Evolutionary conservation across 2,888 invertebrate genomes (phyloP), one percentile per base, ranked within the genome.

Genomic region (Acleris laterana): DNA sequence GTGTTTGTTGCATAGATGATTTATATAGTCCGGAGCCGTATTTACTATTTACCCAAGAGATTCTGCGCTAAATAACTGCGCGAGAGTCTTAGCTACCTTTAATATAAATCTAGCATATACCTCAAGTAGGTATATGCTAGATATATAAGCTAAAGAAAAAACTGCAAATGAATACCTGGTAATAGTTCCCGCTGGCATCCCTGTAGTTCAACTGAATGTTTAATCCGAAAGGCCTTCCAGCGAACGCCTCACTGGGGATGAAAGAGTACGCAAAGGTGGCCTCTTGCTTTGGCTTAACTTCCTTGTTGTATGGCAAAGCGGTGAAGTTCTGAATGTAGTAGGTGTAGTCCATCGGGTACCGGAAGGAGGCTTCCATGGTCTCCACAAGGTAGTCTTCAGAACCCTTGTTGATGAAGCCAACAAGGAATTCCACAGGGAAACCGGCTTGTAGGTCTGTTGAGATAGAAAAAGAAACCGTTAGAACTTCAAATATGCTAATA

Each of bases 321-420:
- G 99, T 98, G 93, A 99, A 99, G 93, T 99, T 99, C 91, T 99
- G 99, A 74, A 99, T 98, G 92, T 97, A 97, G 91, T 98, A 99
- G 74, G 96, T 98, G 93, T 98, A 99, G 90, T 99, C 99, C 96
- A 99, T 97, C 9, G 99, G 99, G 84, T 99, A 99, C 76, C 99
- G 96, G 95, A 99, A 99, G 0, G 99, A 99, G 0, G 99, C 99
- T 80, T 99, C 99, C 82, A 99, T 94, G 6, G 96, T 96, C 83
- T 99, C 99, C 22, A 99, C 95, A 25, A 96, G 89, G 81, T 99
- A 99, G 75, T 99, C 98, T 75, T 96, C 95, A 68, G 96, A 94
- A 56, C 99, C 99, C 83, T 97, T 98, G 94, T 99, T 99, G 62
- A 96, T 95, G 91, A 99, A 99, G 22, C 99, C 99, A 70, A 99